These are phyloP conservation scores for Drosophila obscura DNA, from an alignment of 1,140 invertebrate genomes.

Conservation along the genomic window DNA sequence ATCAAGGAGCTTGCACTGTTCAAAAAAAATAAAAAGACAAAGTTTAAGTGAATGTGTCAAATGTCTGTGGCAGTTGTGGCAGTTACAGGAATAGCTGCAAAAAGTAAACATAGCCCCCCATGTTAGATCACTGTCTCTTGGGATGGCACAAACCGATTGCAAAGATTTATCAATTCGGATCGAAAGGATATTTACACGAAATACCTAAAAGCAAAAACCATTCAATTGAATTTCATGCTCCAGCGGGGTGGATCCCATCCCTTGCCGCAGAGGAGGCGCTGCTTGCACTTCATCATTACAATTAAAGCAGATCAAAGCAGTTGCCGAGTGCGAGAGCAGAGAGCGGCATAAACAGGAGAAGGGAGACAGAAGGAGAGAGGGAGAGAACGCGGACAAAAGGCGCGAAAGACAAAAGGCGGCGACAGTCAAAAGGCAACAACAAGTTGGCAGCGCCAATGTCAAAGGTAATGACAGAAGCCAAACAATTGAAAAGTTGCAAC, in stretches of 20 bases:
- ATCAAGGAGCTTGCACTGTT: slow-evolving; percentile 17
- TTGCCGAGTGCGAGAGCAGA: slow-evolving; percentile 26
- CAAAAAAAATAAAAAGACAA: background rate
- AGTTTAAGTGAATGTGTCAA: background rate
- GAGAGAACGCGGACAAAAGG: slow-evolving; percentile 59
- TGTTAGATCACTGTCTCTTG: no score
- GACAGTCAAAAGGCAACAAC: slow-evolving; percentile 74
- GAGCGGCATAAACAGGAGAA: slow-evolving; percentile 13
- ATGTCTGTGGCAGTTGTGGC: no score
- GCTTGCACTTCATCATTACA: slow-evolving; percentile 75
- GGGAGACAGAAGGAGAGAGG: slow-evolving; percentile 4
- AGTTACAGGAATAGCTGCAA: no score
- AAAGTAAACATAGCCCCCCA: no score
- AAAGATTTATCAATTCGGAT: background rate
- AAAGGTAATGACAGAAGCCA: slow-evolving; percentile 81
- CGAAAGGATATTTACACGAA: background rate
- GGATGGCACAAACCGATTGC: no score
- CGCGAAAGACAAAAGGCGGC: slow-evolving; percentile 75
- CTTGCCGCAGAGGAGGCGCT: slow-evolving; percentile 12
- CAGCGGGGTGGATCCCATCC: slow-evolving; percentile 15
- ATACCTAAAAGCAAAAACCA: background rate
- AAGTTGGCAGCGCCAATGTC: slow-evolving; percentile 67
- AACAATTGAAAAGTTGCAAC: slow-evolving; percentile 80
- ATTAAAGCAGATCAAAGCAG: slow-evolving; percentile 74
- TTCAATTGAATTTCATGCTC: slow-evolving; percentile 59